These are phyloP conservation scores for Aphaenogaster ashmeadi DNA, from an alignment of 1,140 invertebrate genomes.

Conservation along the genomic window DNA sequence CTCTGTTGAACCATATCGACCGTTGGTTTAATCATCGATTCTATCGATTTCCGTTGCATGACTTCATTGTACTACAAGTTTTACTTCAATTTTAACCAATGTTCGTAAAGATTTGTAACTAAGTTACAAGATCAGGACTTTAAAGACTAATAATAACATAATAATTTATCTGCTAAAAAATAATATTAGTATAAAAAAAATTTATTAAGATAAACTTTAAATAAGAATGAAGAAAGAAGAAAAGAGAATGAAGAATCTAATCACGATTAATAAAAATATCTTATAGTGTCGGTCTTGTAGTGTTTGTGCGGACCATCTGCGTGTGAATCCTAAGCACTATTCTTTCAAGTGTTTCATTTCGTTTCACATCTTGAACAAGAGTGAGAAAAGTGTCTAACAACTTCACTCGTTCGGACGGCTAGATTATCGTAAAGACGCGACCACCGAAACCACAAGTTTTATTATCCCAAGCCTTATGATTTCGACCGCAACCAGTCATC, in stretches of 20 bases:
- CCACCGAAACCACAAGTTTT: conserved; percentile 58
- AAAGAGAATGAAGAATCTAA: neutral
- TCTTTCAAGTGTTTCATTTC: neutral
- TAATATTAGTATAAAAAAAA: neutral
- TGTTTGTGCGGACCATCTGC: neutral
- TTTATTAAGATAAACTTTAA: neutral
- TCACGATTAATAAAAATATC: neutral
- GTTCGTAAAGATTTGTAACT: neutral
- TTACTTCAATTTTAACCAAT: neutral
- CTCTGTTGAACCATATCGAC: conserved; percentile 72
- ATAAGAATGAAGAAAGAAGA: neutral
- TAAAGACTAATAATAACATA: neutral
- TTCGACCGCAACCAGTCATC: conserved; percentile 35
- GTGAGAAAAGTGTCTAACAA: conserved; percentile 39
- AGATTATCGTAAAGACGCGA: conserved; percentile 47
- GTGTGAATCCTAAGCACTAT: neutral
- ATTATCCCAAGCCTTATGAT: conserved; percentile 44
- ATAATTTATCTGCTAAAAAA: neutral
- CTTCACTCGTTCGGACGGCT: conserved; percentile 20
- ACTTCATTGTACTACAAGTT: conserved; percentile 39
- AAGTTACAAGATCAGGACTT: neutral
- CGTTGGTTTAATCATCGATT: conserved; percentile 34
- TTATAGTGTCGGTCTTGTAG: too few relatives aligned
- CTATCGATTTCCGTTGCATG: conserved; percentile 38
- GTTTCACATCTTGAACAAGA: neutral